A percentile compares a stretch with the other conserved stretches of the same genome.
phyloP scores from a whole-genome alignment of 2,797 vertebrate species.

The Enteromius viviparus region DNA sequence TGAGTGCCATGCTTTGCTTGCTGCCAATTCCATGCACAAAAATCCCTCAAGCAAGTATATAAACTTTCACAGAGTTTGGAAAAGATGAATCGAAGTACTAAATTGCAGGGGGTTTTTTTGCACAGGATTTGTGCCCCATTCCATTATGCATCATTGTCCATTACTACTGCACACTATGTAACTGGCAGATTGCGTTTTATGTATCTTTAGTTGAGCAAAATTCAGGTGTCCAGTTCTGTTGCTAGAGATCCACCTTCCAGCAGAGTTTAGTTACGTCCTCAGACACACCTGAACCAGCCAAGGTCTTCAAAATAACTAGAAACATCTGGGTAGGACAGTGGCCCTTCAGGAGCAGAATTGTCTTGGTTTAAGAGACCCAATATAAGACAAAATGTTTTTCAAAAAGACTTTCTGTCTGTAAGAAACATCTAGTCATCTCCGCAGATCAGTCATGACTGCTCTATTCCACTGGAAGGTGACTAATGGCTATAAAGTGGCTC shows the following conservation, averaged over 20 bases:
- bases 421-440: background rate
- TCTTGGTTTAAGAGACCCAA: background rate
- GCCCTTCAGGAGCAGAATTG: background rate
- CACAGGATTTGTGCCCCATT: background rate
- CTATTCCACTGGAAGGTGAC: constrained; percentile 27
- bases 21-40: background rate
- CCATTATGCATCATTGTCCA: background rate
- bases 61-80: background rate
- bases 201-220: background rate
- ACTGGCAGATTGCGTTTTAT: background rate
- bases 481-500: constrained; percentile 28
- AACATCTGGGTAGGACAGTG: background rate
- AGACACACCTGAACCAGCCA: background rate
- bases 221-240: background rate
- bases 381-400: background rate
- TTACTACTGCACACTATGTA: background rate
- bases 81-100: background rate
- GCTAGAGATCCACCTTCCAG: background rate
- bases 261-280: background rate
- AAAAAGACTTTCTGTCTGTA: background rate
- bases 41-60: background rate
- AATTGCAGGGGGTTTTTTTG: background rate
- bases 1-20: background rate
- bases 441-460: constrained; percentile 1
- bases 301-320: background rate